Percentiles rank a stretch among this genome's conserved stretches.
Evolutionary conservation across 2,113 vertebrate genomes (phyloP).

Genomic region (Brachyhypopomus gauderio): DNA sequence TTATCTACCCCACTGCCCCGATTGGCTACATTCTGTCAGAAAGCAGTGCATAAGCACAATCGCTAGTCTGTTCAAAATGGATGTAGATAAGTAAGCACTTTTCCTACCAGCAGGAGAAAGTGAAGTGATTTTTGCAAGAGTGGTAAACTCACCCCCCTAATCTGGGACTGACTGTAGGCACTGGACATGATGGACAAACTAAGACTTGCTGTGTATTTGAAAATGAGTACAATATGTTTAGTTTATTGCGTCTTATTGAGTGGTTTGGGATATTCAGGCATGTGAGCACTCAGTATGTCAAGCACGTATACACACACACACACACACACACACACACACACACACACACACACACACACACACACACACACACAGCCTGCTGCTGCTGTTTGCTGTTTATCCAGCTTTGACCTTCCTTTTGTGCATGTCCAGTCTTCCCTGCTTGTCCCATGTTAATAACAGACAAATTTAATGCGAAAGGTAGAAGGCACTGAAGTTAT

Average conservation of each 20-base stretch:
- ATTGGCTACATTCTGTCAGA: slow-evolving; percentile 56
- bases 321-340: slow-evolving; percentile 18
- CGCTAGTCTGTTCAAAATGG: slow-evolving; percentile 53
- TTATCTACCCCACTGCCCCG: slow-evolving; percentile 60
- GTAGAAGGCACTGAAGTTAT: neutral
- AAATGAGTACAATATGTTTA: neutral
- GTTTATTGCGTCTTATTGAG: slow-evolving; percentile 21
- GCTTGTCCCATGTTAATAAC: slow-evolving; percentile 49
- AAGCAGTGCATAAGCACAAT: slow-evolving; percentile 69
- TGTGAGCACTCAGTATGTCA: slow-evolving; percentile 5
- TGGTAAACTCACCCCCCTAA: slow-evolving; percentile 13
- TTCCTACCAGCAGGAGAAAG: slow-evolving; percentile 56
- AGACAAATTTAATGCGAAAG: neutral
- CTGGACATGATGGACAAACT: neutral
- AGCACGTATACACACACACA: slow-evolving; percentile 16
- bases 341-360: slow-evolving; percentile 15
- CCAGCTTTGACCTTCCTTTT: slow-evolving; percentile 63
- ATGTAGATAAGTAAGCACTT: slow-evolving; percentile 72
- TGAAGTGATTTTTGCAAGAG: slow-evolving; percentile 22
- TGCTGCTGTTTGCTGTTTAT: slow-evolving; percentile 53
- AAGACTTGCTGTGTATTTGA: neutral
- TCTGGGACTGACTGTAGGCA: slow-evolving; percentile 12
- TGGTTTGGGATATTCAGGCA: slow-evolving; percentile 13
- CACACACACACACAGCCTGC: slow-evolving; percentile 8
- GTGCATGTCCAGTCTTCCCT: slow-evolving; percentile 45